Evolutionary conservation across 2,113 vertebrate genomes (phyloP).

Genomic region (human): GRCh38 chr15:62480501-62481000

Average conservation of each 20-base stretch:
- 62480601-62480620: not conserved
- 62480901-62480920: not conserved
- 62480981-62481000: not conserved
- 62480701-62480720: not conserved
- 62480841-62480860: not conserved
- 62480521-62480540: not conserved
- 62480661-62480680: too few species aligned
- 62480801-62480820: not conserved
- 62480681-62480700: not conserved
- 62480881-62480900: not conserved
- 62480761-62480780: not conserved
- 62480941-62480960: not conserved
- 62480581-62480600: not conserved
- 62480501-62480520: too few species aligned
- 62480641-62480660: fast-evolving
- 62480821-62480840: not conserved
- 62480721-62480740: not conserved
- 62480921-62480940: not conserved
- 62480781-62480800: not conserved
- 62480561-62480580: not conserved
- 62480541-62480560: not conserved
- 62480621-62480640: not conserved
- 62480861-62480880: not conserved
- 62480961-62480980: not conserved
- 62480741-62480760: not conserved